Evolutionary conservation across 2,888 invertebrate genomes (phyloP), one percentile per base, ranked within the genome.

Genomic region (Hyposoter dolosus): DNA sequence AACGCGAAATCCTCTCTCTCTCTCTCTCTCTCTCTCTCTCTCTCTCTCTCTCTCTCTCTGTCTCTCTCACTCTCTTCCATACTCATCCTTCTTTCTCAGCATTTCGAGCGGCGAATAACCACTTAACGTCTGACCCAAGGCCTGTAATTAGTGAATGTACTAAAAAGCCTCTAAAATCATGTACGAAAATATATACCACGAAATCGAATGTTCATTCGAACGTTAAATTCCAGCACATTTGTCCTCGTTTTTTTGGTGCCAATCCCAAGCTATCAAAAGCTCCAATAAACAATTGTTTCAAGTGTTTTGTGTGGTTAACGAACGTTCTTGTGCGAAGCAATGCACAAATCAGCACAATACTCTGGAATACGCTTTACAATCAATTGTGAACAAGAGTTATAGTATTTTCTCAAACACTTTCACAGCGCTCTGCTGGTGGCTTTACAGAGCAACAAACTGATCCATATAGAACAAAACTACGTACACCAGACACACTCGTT

Each of bases 101-200:
- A 3, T 45, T 12, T 43, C 60, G 45, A 53, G 47, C 50, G 50
- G 50, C 74, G 81, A 72, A 74, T 65, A 82, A 82, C 76, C 83
- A 80, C 80, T 85, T 80, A 76, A 83, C 79, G 79, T 79, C 65
- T 69, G 63, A 19, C 74, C 80, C 66, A 60, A 56, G 72, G 76
- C 56, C 53, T 69, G 71, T 83, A 83, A 83, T 85, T 85, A 85
- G 66, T 79, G 82, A 85, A 85, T 83, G 76, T 56, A 80, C 63
- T 45, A 69, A 23, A 56, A 32, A 19, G 45, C 7, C 23, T 40
- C n/a, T 10, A 53, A 53, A 7, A 68, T 7, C 23, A 40, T 6
- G 32, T 6, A 66, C 47, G n/a, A 7, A n/a, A n/a, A 43, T 50
- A 47, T 23, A 50, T 50, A 71, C 56, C 43, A 15, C 50, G n/a